Evolutionary conservation across 1,140 invertebrate genomes (phyloP), one percentile per base, ranked within the genome.

Genomic region (Meloidogyne hapla): DNA sequence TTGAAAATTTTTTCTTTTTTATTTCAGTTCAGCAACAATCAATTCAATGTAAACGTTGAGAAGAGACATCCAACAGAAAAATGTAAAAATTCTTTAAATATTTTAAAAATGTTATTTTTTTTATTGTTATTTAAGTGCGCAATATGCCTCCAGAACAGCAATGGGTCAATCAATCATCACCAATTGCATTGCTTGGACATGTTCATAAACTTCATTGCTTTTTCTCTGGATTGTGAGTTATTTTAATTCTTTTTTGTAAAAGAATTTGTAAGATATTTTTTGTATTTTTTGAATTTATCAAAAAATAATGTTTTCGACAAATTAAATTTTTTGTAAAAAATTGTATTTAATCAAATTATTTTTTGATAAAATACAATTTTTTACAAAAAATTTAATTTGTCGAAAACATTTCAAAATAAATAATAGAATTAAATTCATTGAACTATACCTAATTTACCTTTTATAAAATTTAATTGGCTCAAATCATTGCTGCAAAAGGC

Each of bases 141-240:
- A 79, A 85, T 25, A 80, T 87, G 65, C 84, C 85, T n/a, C 84
- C 85, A 23, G 78, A 81, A 25, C 84, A 86, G 72, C 85, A 86
- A 75, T 86, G 87, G 71, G 86, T 87, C 15, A 87, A 87, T 78
- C 85, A 86, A 70, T 81, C 78, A 23, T 81, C 84, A 28, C 86
- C 86, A n/a, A 78, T 87, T 40, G 85, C 86, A 18, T 77, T 86
- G 15, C 77, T 87, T 40, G 85, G 85, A 61, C 81, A 87, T 45
- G 77, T 74, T 18, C 84, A 87, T 77, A 87, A 86, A 79, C 79
- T 86, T n/a, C 83, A 85, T 56, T 86, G 85, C 68, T 83, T 86
- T 71, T 86, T 86, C 76, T 87, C 86, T 38, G 85, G 86, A 75
- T 85, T 81, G 86, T 86, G 69, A 83, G 85, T 84, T 75, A 81